Evolutionary conservation across 92 coral and sea anemone genomes (phyloP), one percentile per base, ranked within the genome.

Genomic region (Hydrozoanthus gracilis): DNA sequence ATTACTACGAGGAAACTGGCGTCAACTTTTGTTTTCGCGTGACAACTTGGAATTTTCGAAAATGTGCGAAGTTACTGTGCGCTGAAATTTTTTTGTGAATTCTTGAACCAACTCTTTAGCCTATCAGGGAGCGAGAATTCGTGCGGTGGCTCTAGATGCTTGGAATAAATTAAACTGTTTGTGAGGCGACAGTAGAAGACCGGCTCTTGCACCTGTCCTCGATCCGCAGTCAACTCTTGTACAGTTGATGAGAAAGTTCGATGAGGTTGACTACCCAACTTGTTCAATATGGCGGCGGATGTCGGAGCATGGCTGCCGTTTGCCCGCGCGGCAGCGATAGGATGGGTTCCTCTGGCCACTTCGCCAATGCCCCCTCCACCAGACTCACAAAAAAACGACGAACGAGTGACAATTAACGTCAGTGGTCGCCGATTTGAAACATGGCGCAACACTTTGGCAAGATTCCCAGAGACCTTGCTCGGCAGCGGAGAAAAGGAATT

Each of bases 311-410:
- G 99, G 99, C 77, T 97, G 91, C 98, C 99, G 82, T 97, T 97
- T 75, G 99, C 98, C 67, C 90, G 99, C 52, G 99, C 99, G 87
- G 99, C 99, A 17, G 99, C 99, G 44, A 96, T 97, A 76, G 99
- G 99, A 87, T 97, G 97, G 99, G 98, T 91, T 52, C 99, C 99
- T 47, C 78, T 97, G n/a, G 99, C 99, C 46, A 89, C 98, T 60
- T 92, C 99, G 60, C 98, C 99, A 35, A 95, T 97, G 98, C 99
- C 98, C 10, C 98, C 99, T 12, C 98, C 99, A 58, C 99, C 99
- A 82, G 99, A 97, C 51, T 77, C 98, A 20, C 93, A 93, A 69
- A 91, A 95, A 80, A 91, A 90, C 75, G 99, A 97, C 82, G 98
- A 97, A 79, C 93, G 98, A 89, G 96, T 97, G 73, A 97, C 95